phyloP scores from a whole-genome alignment of 2,113 vertebrate species.

The Noturus placidus region DNA sequence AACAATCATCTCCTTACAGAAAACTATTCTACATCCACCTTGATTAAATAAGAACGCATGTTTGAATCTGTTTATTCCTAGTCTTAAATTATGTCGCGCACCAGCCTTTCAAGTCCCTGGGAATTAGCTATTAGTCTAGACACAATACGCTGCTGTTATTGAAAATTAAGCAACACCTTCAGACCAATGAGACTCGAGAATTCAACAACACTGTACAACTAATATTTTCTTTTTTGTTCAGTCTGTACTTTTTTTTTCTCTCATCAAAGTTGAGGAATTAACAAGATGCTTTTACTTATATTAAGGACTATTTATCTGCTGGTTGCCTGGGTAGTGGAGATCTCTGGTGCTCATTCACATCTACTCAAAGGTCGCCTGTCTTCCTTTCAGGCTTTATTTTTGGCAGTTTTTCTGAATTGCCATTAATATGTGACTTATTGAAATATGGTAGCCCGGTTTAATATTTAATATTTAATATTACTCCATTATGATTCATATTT shows the following conservation, averaged over 20 bases:
- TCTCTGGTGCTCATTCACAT: conserved; percentile 21
- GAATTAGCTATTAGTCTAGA: background rate
- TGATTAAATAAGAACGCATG: no score
- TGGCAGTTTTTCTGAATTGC: background rate
- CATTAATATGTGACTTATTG: background rate
- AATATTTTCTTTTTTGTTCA: background rate
- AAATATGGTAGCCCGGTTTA: background rate
- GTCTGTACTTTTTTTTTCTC: background rate
- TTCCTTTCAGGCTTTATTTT: background rate
- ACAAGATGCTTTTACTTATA: background rate
- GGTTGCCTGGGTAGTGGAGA: conserved; percentile 57
- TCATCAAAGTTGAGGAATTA: background rate
- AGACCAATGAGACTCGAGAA: background rate
- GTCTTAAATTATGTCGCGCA: background rate
- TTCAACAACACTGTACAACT: background rate
- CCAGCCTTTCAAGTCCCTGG: background rate
- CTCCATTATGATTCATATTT: background rate
- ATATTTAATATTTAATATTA: conserved; percentile 1
- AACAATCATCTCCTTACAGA: background rate
- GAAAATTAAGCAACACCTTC: background rate
- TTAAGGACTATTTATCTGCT: conserved; percentile 50
- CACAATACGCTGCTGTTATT: background rate
- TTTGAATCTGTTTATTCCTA: background rate
- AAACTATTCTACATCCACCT: background rate
- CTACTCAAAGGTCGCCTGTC: background rate